Base-by-base conservation (phyloP, 2,113 vertebrate species). In the Thermophis baileyi region DNA sequence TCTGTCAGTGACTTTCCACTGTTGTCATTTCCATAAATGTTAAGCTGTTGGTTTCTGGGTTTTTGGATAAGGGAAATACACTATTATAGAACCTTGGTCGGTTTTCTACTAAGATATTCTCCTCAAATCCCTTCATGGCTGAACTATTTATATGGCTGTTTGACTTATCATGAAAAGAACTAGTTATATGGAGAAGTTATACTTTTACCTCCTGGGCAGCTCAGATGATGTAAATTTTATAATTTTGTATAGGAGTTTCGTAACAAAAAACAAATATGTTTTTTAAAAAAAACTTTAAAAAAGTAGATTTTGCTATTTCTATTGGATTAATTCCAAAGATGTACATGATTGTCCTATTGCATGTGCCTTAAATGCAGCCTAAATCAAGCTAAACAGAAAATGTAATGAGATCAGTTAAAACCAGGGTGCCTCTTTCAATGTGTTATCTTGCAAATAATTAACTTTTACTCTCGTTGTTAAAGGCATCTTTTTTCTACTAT, bases 161-260 rank as follows among this genome's bases (percentile, higher is more conserved):
- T 97, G 98, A 98, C 97, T 97, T 98, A 98, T 97, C 98, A 98
- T 97, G 97, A 97, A 97, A 96, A 97, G 98, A 97, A 98, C 98
- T 94, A 98, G 97, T 98, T 98, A 98, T 98, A 98, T 99, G 97
- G 98, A 98, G 98, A 98, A 98, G 85, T 92, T 94, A 98, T 97
- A 98, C 97, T 98, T 98, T 91, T 95, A 96, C 97, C 96, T 97
- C 98, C 98, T 97, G 98, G 99, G 99, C 99, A 99, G 99, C 99
- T 99, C 98, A 98, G 97, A 98, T 99, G 98, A 97, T 98, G 98
- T 99, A 99, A 98, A 99, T 99, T 98, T 97, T 96, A 97, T 98
- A 97, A 96, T 97, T 98, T 97, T 99, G 98, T 99, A 98, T 98
- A 99, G 98, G 97, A 98, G 96, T 98, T 98, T 98, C 98, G 35